Evolutionary conservation across 2,113 vertebrate species (phyloP).

Genomic region (Macquaria ambigua): DNA sequence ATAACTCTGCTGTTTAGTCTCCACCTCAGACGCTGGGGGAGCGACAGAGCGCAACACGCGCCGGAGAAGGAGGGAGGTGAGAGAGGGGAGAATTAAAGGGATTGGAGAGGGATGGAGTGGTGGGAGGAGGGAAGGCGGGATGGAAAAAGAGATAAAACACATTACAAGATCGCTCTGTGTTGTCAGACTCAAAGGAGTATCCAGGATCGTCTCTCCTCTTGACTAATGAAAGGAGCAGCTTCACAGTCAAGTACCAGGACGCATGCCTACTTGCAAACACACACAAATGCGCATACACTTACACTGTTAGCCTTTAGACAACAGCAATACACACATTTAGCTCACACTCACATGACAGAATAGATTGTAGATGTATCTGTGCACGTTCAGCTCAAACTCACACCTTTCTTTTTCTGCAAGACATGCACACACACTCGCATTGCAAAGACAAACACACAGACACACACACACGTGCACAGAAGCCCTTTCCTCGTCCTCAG

Average conservation of each 20-base stretch:
- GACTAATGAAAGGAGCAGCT: slow-evolving; percentile 72
- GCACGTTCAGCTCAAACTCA: slow-evolving; percentile 19
- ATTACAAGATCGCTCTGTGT: slow-evolving; percentile 74
- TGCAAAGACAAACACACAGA: background rate
- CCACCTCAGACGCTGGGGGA: slow-evolving; percentile 78
- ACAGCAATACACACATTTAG: slow-evolving; percentile 35
- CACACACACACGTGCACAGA: slow-evolving; percentile 16
- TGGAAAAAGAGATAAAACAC: slow-evolving; percentile 65
- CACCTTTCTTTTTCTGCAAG: slow-evolving; percentile 28
- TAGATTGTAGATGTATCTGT: slow-evolving; percentile 11
- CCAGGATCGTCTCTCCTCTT: slow-evolving; percentile 63
- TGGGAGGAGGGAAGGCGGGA: slow-evolving; percentile 44
- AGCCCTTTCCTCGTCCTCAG: slow-evolving; percentile 70
- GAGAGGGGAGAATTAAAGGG: slow-evolving; percentile 52
- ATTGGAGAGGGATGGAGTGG: slow-evolving; percentile 52
- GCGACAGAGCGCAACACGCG: slow-evolving; percentile 53
- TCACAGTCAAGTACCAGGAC: slow-evolving; percentile 55
- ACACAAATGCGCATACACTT: slow-evolving; percentile 25
- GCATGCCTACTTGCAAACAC: slow-evolving; percentile 28
- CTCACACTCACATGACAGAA: slow-evolving; percentile 26
- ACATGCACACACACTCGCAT: background rate
- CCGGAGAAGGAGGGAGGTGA: slow-evolving; percentile 54
- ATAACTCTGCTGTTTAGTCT: slow-evolving; percentile 85
- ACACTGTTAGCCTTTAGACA: slow-evolving; percentile 34
- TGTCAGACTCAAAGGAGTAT: slow-evolving; percentile 74